Conservation (phyloP, 2,888 invertebrate species). For the Lathronympha strigana region DNA sequence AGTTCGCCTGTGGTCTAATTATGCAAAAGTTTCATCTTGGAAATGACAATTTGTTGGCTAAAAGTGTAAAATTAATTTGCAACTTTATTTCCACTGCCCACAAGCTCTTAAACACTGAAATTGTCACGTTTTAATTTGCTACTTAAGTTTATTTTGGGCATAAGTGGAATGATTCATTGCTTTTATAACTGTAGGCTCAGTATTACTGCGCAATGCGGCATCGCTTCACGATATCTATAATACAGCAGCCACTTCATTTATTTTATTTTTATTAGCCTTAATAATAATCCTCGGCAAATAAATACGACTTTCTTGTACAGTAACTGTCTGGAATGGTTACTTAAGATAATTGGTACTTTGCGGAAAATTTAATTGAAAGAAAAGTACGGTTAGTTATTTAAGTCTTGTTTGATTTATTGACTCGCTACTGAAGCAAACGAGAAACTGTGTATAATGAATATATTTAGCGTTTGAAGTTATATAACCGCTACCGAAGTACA, state of each 20-base stretch:
- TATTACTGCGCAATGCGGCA: conserved; percentile 40
- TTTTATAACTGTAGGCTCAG: conserved; percentile 20
- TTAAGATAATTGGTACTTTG: not conserved
- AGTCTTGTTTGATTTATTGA: too few relatives aligned
- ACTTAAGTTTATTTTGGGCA: conserved; percentile 5
- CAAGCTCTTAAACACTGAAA: conserved; percentile 9
- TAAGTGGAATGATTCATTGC: conserved; percentile 20
- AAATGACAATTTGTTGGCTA: not conserved
- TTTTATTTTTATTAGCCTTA: not conserved
- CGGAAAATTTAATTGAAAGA: too few relatives aligned
- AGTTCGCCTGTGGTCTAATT: not conserved
- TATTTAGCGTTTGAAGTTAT: too few relatives aligned
- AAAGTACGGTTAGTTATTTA: too few relatives aligned
- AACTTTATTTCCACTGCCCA: not conserved
- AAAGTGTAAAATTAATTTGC: not conserved
- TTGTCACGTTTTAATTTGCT: conserved; percentile 25
- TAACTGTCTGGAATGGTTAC: too few relatives aligned
- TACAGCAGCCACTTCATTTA: not conserved
- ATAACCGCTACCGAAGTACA: too few relatives aligned
- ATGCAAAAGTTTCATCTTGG: not conserved
- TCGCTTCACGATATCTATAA: conserved; percentile 22
- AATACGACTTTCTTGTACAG: too few relatives aligned
- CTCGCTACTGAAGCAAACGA: too few relatives aligned
- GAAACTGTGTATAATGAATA: too few relatives aligned
- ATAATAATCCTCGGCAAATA: too few relatives aligned